A percentile compares a stretch with the other conserved stretches of the same genome.
Evolutionary conservation across 2,888 invertebrate genomes (phyloP).

Genomic region (Noctua comes): DNA sequence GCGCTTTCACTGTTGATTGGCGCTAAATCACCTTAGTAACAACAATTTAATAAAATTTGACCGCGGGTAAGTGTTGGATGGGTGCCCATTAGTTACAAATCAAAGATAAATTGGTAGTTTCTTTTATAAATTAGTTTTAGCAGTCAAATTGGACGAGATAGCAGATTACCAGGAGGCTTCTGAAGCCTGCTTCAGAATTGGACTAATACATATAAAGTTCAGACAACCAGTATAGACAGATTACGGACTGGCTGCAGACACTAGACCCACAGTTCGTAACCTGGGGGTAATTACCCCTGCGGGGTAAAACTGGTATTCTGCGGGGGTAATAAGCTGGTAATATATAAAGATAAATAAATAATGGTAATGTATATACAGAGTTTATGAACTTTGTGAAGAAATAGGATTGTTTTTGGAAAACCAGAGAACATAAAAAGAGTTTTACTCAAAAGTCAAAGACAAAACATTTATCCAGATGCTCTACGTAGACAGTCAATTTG

Average conservation of each 20-base stretch:
- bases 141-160: neutral
- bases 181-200: neutral
- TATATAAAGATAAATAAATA: too few relatives aligned
- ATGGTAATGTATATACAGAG: too few relatives aligned
- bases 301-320: too few relatives aligned
- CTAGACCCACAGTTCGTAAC: too few relatives aligned
- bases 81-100: slow-evolving; percentile 6
- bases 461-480: too few relatives aligned
- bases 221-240: neutral
- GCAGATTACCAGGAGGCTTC: neutral
- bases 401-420: too few relatives aligned
- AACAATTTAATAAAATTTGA: slow-evolving; percentile 18
- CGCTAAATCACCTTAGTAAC: slow-evolving; percentile 13
- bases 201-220: neutral
- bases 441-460: too few relatives aligned
- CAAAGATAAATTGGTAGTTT: neutral
- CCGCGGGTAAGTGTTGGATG: slow-evolving; percentile 11
- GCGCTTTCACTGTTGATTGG: slow-evolving; percentile 52
- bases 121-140: neutral
- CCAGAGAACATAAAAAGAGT: too few relatives aligned
- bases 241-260: neutral
- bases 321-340: too few relatives aligned
- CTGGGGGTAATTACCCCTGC: too few relatives aligned
- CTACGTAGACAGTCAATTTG: too few relatives aligned
- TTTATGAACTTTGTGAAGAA: too few relatives aligned